phyloP scores from a whole-genome alignment of 2,888 invertebrate genomes.

The Ischnura elegans region DNA sequence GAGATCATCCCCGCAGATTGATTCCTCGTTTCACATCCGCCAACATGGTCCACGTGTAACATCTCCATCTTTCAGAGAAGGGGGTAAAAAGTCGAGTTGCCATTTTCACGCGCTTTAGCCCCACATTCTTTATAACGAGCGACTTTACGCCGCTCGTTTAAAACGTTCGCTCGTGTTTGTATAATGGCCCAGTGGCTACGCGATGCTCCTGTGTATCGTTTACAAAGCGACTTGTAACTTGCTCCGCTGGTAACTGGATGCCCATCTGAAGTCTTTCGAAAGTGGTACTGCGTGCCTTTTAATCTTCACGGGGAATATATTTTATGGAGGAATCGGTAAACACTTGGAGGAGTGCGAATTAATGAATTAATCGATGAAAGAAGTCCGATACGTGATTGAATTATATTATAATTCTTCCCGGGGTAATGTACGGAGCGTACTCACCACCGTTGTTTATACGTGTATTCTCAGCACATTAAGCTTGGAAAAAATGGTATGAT shows the following conservation, averaged over 20 bases:
- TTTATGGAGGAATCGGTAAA: no score
- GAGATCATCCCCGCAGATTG: constrained; percentile 29
- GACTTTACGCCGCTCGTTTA: not conserved
- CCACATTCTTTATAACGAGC: not conserved
- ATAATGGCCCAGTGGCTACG: not conserved
- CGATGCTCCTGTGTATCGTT: not conserved
- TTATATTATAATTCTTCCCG: no score
- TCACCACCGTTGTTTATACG: no score
- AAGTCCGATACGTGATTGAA: no score
- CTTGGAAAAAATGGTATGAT: no score
- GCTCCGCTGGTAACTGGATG: not conserved
- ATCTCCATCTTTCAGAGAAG: not conserved
- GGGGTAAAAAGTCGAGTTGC: not conserved
- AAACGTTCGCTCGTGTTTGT: not conserved
- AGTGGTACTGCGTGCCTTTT: not conserved
- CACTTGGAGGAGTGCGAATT: no score
- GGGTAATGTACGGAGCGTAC: no score
- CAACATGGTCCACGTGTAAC: not conserved
- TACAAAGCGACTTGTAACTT: not conserved
- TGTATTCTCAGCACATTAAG: no score
- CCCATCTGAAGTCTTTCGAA: not conserved
- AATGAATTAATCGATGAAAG: no score
- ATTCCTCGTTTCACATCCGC: constrained; percentile 28
- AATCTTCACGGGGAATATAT: not conserved
- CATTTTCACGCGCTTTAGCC: constrained; percentile 9